Percentiles rank a stretch among this genome's conserved stretches.
phyloP scores from a whole-genome alignment of 2,888 invertebrate species.

The Autographa gamma region DNA sequence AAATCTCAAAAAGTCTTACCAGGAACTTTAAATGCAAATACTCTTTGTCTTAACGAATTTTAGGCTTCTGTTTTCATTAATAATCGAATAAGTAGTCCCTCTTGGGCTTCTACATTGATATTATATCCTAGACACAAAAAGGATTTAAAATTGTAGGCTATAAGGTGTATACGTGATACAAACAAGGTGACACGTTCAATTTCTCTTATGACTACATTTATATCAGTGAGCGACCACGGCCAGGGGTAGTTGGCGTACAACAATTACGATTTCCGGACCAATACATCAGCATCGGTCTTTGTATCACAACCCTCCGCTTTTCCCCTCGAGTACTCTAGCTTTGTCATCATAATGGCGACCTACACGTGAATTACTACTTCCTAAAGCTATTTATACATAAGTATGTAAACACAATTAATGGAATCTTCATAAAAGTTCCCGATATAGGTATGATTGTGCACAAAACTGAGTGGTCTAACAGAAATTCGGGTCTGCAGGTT shows the following conservation, averaged over 20 bases:
- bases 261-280: conserved; percentile 62
- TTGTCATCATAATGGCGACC: conserved; percentile 55
- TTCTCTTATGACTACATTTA: conserved; percentile 56
- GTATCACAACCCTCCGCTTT: conserved; percentile 58
- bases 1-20: too few relatives aligned
- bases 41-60: too few relatives aligned
- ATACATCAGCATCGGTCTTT: conserved; percentile 57
- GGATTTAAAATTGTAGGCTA: not conserved
- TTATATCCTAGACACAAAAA: too few relatives aligned
- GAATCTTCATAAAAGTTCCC: conserved; percentile 45
- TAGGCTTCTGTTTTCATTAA: too few relatives aligned
- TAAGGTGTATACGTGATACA: conserved; percentile 2
- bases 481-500: too few relatives aligned
- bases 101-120: too few relatives aligned
- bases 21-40: too few relatives aligned
- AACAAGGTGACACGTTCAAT: conserved; percentile 12
- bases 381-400: conserved; percentile 51
- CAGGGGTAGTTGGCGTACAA: conserved; percentile 58
- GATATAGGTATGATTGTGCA: conserved; percentile 25
- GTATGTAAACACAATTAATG: conserved; percentile 29
- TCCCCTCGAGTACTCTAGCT: conserved; percentile 53
- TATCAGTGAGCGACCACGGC: conserved; percentile 48
- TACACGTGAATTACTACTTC: conserved; percentile 54
- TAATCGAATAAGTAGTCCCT: too few relatives aligned
- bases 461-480: not conserved